A percentile compares a stretch with the other conserved stretches of the same genome.
Conservation (phyloP, 2,797 vertebrate genomes). For the Synanceia verrucosa region DNA sequence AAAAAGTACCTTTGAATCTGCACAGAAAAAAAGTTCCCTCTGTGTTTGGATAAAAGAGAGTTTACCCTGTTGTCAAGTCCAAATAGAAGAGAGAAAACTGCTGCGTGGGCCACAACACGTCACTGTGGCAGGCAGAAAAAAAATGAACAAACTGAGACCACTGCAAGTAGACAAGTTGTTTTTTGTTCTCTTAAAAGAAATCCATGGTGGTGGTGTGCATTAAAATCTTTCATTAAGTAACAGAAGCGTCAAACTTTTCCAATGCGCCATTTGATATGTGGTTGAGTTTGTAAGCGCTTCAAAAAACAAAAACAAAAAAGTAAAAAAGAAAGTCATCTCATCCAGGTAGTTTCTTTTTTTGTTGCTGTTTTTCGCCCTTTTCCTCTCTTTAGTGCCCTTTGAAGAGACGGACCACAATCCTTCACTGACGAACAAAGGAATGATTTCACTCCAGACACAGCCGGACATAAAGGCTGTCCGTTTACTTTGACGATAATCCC, state of each 20-base stretch:
- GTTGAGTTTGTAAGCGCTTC: conserved; percentile 69
- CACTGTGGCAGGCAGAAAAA: conserved; percentile 53
- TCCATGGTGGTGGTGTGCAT: conserved; percentile 64
- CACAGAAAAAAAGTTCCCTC: conserved; percentile 53
- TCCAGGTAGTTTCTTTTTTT: conserved; percentile 74
- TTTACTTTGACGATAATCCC: conserved; percentile 52
- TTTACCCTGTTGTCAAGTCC: conserved; percentile 85
- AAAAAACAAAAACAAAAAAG: conserved; percentile 25
- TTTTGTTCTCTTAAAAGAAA: conserved; percentile 59
- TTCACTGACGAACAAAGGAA: conserved; percentile 77
- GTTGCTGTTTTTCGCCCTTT: conserved; percentile 52
- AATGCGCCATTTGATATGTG: conserved; percentile 73
- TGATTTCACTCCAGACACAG: conserved; percentile 70
- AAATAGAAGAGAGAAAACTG: conserved; percentile 58
- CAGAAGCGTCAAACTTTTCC: conserved; percentile 57
- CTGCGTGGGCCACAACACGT: conserved; percentile 46
- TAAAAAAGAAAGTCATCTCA: conserved; percentile 41
- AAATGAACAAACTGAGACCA: conserved; percentile 55
- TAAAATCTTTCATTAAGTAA: conserved; percentile 59
- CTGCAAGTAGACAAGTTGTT: conserved; percentile 45
- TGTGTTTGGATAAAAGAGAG: conserved; percentile 59
- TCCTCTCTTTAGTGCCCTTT: conserved; percentile 59
- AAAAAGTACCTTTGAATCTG: conserved; percentile 59
- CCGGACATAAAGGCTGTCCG: conserved; percentile 59
- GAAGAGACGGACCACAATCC: conserved; percentile 54